These are phyloP conservation scores for Dryococelus australis DNA, from an alignment of 2,888 invertebrate species.

Conservation along the genomic window DNA sequence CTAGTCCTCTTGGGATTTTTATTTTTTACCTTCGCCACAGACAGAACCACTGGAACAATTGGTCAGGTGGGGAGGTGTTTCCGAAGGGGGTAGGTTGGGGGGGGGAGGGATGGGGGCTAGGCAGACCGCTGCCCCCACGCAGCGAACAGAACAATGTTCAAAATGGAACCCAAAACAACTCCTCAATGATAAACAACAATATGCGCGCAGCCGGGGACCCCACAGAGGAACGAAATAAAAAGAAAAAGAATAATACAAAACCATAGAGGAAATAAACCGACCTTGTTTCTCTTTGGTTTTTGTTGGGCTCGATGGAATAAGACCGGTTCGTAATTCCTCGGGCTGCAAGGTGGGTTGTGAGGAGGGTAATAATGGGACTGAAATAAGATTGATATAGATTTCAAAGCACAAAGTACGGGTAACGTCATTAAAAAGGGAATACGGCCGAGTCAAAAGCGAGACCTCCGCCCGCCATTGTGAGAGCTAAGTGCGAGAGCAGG, in stretches of 20 bases:
- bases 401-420: constrained; percentile 19
- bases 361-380: background rate
- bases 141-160: constrained; percentile 20
- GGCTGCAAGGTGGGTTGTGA: background rate
- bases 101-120: constrained; percentile 6
- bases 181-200: constrained; percentile 28
- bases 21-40: background rate
- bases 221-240: background rate
- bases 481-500: no score
- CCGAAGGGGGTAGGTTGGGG: background rate
- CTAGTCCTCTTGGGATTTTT: background rate
- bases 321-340: background rate
- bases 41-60: background rate
- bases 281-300: background rate
- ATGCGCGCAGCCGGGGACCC: background rate
- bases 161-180: constrained; percentile 26
- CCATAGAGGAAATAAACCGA: background rate
- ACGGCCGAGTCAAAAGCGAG: no score
- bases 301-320: background rate
- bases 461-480: no score
- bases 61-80: background rate
- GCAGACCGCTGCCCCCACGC: constrained; percentile 7
- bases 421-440: background rate
- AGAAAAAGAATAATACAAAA: background rate
- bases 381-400: constrained; percentile 29